Conservation (phyloP, 2,797 vertebrate species). For the Xenops minutus region DNA sequence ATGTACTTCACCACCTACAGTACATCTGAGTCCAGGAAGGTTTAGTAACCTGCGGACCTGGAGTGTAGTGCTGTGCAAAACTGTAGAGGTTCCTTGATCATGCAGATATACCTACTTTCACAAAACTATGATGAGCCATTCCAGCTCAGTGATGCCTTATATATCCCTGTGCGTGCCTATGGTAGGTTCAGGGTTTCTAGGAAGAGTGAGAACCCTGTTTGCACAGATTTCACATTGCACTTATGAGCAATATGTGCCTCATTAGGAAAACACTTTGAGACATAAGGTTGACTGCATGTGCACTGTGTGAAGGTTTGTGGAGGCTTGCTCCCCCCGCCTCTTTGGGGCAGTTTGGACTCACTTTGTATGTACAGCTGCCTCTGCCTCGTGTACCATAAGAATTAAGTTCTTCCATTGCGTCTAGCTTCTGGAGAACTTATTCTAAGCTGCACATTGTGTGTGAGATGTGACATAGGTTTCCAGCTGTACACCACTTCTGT, state of each 20-base stretch:
- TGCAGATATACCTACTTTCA: background rate
- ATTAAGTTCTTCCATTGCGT: background rate
- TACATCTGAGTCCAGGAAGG: background rate
- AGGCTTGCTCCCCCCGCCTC: background rate
- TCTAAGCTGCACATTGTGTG: rapidly evolving
- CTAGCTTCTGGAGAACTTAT: background rate
- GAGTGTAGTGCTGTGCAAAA: background rate
- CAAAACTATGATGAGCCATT: background rate
- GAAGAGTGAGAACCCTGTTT: background rate
- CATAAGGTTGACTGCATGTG: background rate
- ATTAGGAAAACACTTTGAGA: background rate
- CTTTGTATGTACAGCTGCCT: background rate
- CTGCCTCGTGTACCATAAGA: background rate
- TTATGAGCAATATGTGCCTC: background rate
- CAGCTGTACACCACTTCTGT: rapidly evolving
- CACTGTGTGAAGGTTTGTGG: background rate
- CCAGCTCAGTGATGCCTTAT: background rate
- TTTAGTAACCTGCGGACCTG: background rate
- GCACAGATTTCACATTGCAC: background rate
- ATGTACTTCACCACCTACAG: rapidly evolving
- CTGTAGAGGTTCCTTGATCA: background rate
- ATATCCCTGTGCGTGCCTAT: background rate
- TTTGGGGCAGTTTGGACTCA: background rate
- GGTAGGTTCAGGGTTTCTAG: background rate
- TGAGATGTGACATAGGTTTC: background rate